Conservation (phyloP, 2,797 vertebrate species). For the Coranthus polyacanthus region DNA sequence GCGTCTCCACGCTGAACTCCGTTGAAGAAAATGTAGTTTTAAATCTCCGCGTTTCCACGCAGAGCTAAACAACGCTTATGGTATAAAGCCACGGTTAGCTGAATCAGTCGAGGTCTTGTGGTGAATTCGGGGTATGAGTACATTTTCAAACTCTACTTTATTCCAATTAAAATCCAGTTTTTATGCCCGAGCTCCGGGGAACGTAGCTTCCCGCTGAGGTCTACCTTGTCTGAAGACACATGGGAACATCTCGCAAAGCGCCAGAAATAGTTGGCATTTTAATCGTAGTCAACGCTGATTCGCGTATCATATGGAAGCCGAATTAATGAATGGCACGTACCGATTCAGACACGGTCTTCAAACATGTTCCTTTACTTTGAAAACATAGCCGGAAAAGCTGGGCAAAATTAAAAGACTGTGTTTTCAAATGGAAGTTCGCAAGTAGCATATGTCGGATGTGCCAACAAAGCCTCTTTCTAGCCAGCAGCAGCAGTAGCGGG, state of each 20-base stretch:
- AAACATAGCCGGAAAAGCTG: neutral
- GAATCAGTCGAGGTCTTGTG: fast-evolving
- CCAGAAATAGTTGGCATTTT: neutral
- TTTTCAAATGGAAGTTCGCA: conserved; percentile 33
- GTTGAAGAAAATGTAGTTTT: neutral
- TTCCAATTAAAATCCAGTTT: neutral
- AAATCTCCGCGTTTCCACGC: too few species aligned
- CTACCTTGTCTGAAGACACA: neutral
- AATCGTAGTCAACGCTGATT: neutral
- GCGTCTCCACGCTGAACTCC: conserved; percentile 19
- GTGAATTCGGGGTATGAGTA: neutral
- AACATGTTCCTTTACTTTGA: fast-evolving
- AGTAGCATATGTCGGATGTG: conserved; percentile 41
- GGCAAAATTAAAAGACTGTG: fast-evolving
- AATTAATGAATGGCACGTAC: neutral
- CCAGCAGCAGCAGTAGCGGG: conserved; percentile 52
- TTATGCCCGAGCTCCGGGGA: neutral
- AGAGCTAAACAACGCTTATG: fast-evolving
- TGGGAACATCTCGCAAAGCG: neutral
- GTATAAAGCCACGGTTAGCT: fast-evolving
- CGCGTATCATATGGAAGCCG: neutral
- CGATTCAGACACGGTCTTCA: fast-evolving
- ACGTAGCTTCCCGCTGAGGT: neutral
- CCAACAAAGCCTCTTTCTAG: conserved; percentile 77
- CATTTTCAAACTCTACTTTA: fast-evolving